Conservation (phyloP, 2,797 vertebrate species). For the Scyliorhinus canicula region DNA sequence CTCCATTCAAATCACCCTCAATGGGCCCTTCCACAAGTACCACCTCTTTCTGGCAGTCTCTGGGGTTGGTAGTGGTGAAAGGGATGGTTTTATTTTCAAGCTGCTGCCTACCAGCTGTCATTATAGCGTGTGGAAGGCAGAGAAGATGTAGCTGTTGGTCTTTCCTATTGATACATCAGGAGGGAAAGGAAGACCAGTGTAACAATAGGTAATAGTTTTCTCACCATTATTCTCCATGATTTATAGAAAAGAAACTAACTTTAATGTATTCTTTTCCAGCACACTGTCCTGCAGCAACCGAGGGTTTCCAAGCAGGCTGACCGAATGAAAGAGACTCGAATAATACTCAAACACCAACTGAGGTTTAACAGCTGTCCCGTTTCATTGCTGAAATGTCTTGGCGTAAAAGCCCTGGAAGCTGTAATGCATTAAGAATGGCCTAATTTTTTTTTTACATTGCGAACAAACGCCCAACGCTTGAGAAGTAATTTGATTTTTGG, state of each 20-base stretch:
- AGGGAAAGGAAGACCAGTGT: neutral
- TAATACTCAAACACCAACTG: neutral
- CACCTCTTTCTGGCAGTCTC: neutral
- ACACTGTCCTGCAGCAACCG: neutral
- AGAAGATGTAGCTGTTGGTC: neutral
- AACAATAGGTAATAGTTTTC: neutral
- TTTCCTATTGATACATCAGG: neutral
- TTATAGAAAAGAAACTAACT: neutral
- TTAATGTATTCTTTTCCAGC: neutral
- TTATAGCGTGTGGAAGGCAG: neutral
- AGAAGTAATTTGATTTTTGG: neutral
- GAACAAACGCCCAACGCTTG: neutral
- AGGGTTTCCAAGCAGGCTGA: neutral
- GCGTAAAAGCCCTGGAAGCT: neutral
- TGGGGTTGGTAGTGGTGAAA: neutral
- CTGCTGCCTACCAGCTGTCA: neutral
- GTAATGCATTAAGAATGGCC: neutral
- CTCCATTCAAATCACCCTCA: neutral
- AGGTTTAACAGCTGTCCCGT: neutral
- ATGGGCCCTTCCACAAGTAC: neutral
- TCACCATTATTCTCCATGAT: neutral
- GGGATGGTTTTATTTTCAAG: neutral
- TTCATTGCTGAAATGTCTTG: neutral
- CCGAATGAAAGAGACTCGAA: neutral
- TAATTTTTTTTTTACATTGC: neutral